Base-by-base conservation (phyloP, 2,888 invertebrate species). In the Reticulitermes lucifugus region DNA sequence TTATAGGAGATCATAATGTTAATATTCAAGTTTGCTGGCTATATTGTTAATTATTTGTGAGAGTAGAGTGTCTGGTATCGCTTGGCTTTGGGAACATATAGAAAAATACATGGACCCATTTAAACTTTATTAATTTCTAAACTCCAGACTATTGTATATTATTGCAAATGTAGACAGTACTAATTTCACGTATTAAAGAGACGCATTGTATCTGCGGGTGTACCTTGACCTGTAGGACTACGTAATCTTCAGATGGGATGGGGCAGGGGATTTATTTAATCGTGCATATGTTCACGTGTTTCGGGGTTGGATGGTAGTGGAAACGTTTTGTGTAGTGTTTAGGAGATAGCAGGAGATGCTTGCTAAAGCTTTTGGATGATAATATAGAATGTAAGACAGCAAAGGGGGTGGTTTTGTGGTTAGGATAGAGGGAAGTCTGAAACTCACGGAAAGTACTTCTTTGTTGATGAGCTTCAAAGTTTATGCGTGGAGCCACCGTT, bases 31-130 rank as follows among this genome's bases (percentile, higher is more conserved):
- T 77, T 77, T 77, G 77, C 43, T 10, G 22, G 77, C 75, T 12
- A 75, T 46, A 77, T 22, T 46, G 46, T 77, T 77, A 77, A 77
- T 77, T 77, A 77, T 77, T 77, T 77, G 22, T 10, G 25, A 77
- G 29, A 77, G 0, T 1, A 6, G 12, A 41, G 25, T 29, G 25
- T 25, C 14, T 9, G 70, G 12, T 29, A 25, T n/a, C 25, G 5
- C 21, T 21, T 73, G 25, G 41, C 73, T 25, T 65, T 60, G 4
- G 7, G 7, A 65, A 65, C 65, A 6, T 65, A 25, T n/a, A 18
- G 55, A 65, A 65, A 65, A 65, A 3, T 65, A 18, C n/a, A 25
- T 6, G 4, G n/a, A 65, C n/a, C 25, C n/a, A 65, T 25, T 25
- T 25, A 25, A 65, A 65, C 65, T 65, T 65, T 65, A 12, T 10